Percentiles rank a stretch among this genome's conserved stretches.
Evolutionary conservation across 2,888 invertebrate species (phyloP).

Genomic region (Melinaea menophilus): DNA sequence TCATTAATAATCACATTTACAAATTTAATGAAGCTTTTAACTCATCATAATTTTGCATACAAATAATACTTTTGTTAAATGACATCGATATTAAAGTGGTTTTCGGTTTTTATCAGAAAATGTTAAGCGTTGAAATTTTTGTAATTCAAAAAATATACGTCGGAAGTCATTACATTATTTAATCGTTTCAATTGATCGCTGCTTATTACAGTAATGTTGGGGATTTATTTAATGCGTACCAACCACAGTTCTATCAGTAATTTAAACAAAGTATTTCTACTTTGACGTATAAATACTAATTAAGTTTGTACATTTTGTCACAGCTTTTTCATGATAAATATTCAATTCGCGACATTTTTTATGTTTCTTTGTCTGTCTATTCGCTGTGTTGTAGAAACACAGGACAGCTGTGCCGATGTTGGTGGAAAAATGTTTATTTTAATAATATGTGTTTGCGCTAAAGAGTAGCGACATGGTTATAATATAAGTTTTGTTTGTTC

Average conservation of each 20-base stretch:
- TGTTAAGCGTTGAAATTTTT: neutral
- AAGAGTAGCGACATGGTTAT: no score
- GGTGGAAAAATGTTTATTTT: no score
- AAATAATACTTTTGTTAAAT: slow-evolving; percentile 20
- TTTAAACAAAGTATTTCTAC: no score
- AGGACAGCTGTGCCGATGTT: no score
- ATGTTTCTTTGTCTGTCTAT: no score
- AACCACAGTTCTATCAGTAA: neutral
- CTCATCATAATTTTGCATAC: neutral
- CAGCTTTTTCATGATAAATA: no score
- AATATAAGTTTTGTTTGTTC: no score
- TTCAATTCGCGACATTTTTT: no score
- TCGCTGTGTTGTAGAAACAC: no score
- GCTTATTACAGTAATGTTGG: neutral
- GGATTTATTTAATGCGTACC: neutral
- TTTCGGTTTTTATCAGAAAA: slow-evolving; percentile 18
- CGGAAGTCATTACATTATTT: neutral
- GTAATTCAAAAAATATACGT: neutral
- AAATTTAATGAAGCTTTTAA: neutral
- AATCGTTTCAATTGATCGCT: neutral
- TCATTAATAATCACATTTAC: neutral
- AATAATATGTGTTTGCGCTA: no score
- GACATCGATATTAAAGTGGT: slow-evolving; percentile 25
- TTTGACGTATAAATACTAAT: no score
- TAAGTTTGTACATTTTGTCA: no score